phyloP scores from a whole-genome alignment of 2,797 vertebrate species.

The Perodicticus potto region DNA sequence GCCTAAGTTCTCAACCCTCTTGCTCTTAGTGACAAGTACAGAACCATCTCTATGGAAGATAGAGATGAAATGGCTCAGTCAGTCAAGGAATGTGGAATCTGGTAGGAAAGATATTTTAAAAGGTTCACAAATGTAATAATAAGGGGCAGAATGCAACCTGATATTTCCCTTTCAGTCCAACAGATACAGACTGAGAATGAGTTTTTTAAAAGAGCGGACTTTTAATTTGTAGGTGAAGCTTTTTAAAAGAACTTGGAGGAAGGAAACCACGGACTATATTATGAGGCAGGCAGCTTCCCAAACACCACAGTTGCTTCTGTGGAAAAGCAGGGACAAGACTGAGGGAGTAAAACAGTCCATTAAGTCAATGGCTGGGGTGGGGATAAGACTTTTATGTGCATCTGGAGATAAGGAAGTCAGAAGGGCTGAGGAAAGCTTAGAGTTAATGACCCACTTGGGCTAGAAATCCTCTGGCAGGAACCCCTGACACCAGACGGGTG shows the following conservation, averaged over 20 bases:
- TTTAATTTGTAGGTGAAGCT: slow-evolving; percentile 2
- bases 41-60: neutral
- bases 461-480: neutral
- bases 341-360: neutral
- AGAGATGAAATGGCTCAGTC: neutral
- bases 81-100: neutral
- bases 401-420: slow-evolving; percentile 72
- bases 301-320: slow-evolving; percentile 51
- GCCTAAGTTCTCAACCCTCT: neutral
- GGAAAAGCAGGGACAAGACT: slow-evolving; percentile 33
- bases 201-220: slow-evolving; percentile 58
- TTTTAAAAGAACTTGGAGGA: slow-evolving; percentile 31
- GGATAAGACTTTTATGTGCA: slow-evolving; percentile 31
- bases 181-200: slow-evolving; percentile 21
- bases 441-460: neutral
- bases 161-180: neutral
- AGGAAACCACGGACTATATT: slow-evolving; percentile 37
- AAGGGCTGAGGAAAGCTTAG: slow-evolving; percentile 37
- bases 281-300: slow-evolving; percentile 61
- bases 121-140: slow-evolving; percentile 3
- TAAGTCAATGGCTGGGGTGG: slow-evolving; percentile 31
- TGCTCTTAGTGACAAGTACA: neutral
- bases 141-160: slow-evolving; percentile 5
- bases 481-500: too few species aligned
- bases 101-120: neutral